Evolutionary conservation across 2,888 invertebrate genomes (phyloP), one percentile per base, ranked within the genome.

Genomic region (Diarsia brunnea): DNA sequence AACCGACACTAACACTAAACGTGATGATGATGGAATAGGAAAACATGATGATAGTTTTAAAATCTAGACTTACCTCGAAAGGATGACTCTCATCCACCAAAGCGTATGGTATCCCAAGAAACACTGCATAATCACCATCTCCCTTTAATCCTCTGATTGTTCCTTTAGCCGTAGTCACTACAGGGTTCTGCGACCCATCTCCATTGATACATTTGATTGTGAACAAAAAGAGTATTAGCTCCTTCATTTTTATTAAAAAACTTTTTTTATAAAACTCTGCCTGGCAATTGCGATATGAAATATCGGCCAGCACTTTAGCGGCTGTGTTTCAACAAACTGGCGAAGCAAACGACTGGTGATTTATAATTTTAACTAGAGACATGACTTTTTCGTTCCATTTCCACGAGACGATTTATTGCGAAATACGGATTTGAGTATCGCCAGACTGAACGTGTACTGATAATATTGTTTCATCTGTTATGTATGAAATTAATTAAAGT

Each of bases 71-170:
- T 51, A 84, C 84, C 69, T 64, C 71, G 45, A 84, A 84, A 12
- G 79, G 79, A 60, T 84, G 69, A 0, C 69, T 65, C 51, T 73
- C 86, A 67, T 86, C 84, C 14, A 84, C 75, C n/a, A 79, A 16
- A 21, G 79, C 86, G 45, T 86, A 86, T 7, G 84, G 84, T 12
- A 84, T 60, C 0, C 86, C 84, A 14, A 86, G 61, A 61, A 53
- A 84, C 64, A 75, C 75, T 21, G 38, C 24, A 49, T 73, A 84
- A 16, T 84, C 49, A 12, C 68, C 83, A 21, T 82, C 70, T 11
- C 47, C 55, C 10, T 49, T 72, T 11, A 84, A 14, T 24, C 81
- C 75, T 73, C 43, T 67, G 0, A 82, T 70, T 7, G 14, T 27
- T 19, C 82, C 82, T 58, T 70, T 69, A 14, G 63, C 10, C 12